Evolutionary conservation across 2,797 vertebrate genomes (phyloP).

Genomic region (Delichon dasypus): DNA sequence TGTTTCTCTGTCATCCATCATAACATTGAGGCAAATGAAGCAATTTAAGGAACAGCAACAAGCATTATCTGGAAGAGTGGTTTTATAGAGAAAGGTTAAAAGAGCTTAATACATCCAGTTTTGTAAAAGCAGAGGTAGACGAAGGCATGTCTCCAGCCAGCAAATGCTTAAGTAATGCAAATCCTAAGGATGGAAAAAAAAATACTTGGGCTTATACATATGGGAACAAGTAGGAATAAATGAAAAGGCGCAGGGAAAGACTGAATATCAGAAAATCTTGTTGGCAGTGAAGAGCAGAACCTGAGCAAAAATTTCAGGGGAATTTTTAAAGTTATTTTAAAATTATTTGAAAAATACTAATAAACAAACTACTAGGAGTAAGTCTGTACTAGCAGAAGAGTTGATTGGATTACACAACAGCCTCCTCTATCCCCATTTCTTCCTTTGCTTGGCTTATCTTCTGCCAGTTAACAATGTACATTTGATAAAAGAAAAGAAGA

Average conservation of each 20-base stretch:
- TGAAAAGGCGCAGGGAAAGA: background rate
- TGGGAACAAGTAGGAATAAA: slow-evolving; percentile 18
- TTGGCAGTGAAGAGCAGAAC: background rate
- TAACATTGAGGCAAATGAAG: background rate
- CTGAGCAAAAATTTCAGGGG: background rate
- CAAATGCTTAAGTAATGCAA: slow-evolving; percentile 30
- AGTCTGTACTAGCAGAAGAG: background rate
- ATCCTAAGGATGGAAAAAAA: background rate
- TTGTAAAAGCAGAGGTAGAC: background rate
- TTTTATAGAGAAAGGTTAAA: slow-evolving; percentile 33
- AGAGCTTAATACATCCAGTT: background rate
- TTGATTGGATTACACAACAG: background rate
- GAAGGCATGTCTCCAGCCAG: background rate
- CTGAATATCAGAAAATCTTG: background rate
- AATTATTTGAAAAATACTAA: background rate
- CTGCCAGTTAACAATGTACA: background rate
- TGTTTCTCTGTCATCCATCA: background rate
- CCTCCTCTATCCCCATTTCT: background rate
- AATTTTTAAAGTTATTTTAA: background rate
- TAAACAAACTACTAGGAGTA: background rate
- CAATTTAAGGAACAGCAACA: background rate
- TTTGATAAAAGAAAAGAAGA: background rate
- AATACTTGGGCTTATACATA: slow-evolving; percentile 6
- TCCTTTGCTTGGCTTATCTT: background rate
- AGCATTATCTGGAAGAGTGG: slow-evolving; percentile 13